Conservation (phyloP, 1,140 invertebrate genomes). For the Spodoptera frugiperda region DNA sequence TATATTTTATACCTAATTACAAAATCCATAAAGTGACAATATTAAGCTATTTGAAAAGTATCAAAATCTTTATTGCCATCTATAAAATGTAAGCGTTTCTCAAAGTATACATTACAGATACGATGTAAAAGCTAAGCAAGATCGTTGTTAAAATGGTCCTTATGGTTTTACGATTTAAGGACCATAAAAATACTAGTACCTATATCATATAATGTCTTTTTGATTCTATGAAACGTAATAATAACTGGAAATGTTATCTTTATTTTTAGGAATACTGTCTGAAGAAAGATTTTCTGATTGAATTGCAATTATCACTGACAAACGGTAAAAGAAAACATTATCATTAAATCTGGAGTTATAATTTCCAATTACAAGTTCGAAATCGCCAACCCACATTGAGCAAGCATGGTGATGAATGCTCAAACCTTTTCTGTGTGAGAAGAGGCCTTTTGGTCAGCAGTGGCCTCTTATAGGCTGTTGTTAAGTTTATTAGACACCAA, state of each 20-base stretch:
- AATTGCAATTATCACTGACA: too few relatives aligned
- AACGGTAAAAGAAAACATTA: too few relatives aligned
- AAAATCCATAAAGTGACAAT: neutral
- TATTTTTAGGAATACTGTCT: neutral
- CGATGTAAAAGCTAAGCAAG: constrained; percentile 42
- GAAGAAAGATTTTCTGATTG: too few relatives aligned
- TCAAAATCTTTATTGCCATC: constrained; percentile 28
- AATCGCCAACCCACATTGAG: too few relatives aligned
- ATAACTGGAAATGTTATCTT: constrained; percentile 2
- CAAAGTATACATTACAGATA: constrained; percentile 24
- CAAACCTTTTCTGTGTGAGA: too few relatives aligned
- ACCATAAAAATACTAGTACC: constrained; percentile 37
- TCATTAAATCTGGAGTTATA: too few relatives aligned
- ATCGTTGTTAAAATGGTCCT: constrained; percentile 37
- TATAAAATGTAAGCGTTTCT: constrained; percentile 36
- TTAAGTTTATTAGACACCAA: too few relatives aligned
- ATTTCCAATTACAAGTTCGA: too few relatives aligned
- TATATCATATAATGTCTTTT: neutral
- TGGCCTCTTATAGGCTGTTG: too few relatives aligned
- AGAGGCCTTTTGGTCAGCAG: too few relatives aligned
- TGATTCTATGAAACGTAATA: constrained; percentile 36
- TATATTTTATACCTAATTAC: neutral
- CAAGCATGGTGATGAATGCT: too few relatives aligned
- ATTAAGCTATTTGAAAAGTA: constrained; percentile 23
- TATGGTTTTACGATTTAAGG: constrained; percentile 28